Evolutionary conservation across 2,113 vertebrate genomes (phyloP).

Genomic region (Malurus melanocephalus): DNA sequence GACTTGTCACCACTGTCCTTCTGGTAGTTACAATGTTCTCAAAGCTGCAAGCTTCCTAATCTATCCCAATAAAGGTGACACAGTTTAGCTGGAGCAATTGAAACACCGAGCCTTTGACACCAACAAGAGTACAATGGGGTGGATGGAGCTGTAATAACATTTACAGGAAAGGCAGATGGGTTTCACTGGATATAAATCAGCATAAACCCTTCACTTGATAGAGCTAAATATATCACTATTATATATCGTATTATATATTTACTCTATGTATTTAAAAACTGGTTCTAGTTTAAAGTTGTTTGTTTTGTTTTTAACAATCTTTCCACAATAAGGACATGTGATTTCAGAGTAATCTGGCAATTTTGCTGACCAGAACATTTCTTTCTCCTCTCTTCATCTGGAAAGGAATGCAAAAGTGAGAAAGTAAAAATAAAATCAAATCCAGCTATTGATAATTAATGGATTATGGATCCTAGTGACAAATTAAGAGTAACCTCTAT

Average conservation of each 20-base stretch:
- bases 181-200: not conserved
- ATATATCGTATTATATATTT: not conserved
- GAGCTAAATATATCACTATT: not conserved
- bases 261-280: not conserved
- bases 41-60: not conserved
- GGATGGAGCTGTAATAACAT: not conserved
- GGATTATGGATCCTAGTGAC: not conserved
- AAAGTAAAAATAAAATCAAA: not conserved
- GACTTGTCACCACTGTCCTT: not conserved
- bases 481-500: not conserved
- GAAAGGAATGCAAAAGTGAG: not conserved
- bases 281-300: not conserved
- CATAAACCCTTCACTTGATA: not conserved
- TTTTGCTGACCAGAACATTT: not conserved
- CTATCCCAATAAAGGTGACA: not conserved
- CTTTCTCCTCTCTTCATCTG: not conserved
- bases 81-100: not conserved
- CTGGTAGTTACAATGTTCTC: not conserved
- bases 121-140: not conserved
- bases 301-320: not conserved
- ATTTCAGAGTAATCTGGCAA: not conserved
- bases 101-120: not conserved
- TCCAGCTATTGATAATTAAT: not conserved
- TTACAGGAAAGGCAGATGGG: not conserved
- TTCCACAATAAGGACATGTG: not conserved